Base-by-base conservation (phyloP, 1,140 invertebrate species). In the Cydia fagiglandana region DNA sequence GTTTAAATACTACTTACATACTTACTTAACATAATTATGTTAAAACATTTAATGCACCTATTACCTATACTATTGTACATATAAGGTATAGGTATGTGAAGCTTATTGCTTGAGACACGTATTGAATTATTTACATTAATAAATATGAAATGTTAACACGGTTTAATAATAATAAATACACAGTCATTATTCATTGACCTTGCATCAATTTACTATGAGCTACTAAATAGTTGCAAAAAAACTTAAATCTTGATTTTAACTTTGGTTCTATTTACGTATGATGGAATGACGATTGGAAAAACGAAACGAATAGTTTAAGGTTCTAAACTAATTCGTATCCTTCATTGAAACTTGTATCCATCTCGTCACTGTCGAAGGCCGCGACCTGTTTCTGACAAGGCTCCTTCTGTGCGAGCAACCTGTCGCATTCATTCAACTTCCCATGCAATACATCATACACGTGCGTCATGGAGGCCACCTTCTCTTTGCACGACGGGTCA, bases 71-170 rank as follows among this genome's bases (percentile, higher is more conserved):
- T 24, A 24, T 61, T 20, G 20, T 61, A 61, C 45, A 47, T 47
- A 15, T 47, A 61, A 17, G 13, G 38, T 38, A 34, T 70, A 70
- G 34, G 66, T 68, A 68, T 34, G 24, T 66, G 30, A 77, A 84
- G 64, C 80, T 89, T 92, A 92, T 92, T 92, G 90, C 90, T 92
- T 92, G 80, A 77, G 79, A 91, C 90, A 92, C 89, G 90, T 91
- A 84, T 80, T 77, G 41, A 70, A 61, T 2, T 81, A 80, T 81
- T 78, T 81, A 81, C 78, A 82, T 64, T 41, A 20, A 12, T 75
- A 56, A 61, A 24, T 24, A 61, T 17, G 45, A 15, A 12, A 61
- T 61, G 24, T 61, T 17, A 41, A 0, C 38, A n/a, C n/a, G 24
- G 20, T 61, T 61, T 2, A 61, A 56, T 56, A 47, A 53, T 2